These are phyloP conservation scores for Ditula angustiorana DNA, from an alignment of 2,888 invertebrate species.

Conservation along the genomic window DNA sequence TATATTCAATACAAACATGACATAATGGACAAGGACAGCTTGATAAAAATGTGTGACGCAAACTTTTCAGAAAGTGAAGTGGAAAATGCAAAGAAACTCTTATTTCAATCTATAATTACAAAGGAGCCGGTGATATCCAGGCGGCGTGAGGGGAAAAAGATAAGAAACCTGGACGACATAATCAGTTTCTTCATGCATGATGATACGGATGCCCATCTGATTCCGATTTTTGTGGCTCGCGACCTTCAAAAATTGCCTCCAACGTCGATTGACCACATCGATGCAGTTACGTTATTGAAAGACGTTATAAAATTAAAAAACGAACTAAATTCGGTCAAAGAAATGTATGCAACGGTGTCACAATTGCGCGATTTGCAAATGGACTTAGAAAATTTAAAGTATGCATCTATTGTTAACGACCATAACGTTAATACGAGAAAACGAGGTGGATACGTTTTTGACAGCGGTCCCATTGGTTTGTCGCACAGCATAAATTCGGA, in stretches of 20 bases:
- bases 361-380: not conserved
- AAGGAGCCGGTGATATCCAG: slow-evolving; percentile 10
- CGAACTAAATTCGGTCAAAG: no score
- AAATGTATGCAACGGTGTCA: no score
- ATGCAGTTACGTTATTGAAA: no score
- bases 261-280: not conserved
- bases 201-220: not conserved
- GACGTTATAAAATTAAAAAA: no score
- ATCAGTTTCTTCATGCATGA: slow-evolving; percentile 16
- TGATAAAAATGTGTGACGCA: slow-evolving; percentile 14
- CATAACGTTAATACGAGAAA: slow-evolving; percentile 12
- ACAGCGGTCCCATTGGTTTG: slow-evolving; percentile 10
- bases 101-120: slow-evolving; percentile 17
- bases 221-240: slow-evolving; percentile 1
- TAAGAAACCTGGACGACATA: slow-evolving; percentile 20
- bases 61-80: slow-evolving; percentile 14
- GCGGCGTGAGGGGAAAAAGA: slow-evolving; percentile 20
- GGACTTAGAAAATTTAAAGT: slow-evolving; percentile 8
- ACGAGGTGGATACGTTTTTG: slow-evolving; percentile 6
- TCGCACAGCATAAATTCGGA: slow-evolving; percentile 15
- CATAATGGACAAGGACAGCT: slow-evolving; percentile 5
- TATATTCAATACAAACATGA: slow-evolving; percentile 16
- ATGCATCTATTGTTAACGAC: not conserved
- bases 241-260: slow-evolving; percentile 2
- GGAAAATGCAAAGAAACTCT: slow-evolving; percentile 8